phyloP scores from a whole-genome alignment of 2,888 invertebrate genomes.

The Drosophila limbata region DNA sequence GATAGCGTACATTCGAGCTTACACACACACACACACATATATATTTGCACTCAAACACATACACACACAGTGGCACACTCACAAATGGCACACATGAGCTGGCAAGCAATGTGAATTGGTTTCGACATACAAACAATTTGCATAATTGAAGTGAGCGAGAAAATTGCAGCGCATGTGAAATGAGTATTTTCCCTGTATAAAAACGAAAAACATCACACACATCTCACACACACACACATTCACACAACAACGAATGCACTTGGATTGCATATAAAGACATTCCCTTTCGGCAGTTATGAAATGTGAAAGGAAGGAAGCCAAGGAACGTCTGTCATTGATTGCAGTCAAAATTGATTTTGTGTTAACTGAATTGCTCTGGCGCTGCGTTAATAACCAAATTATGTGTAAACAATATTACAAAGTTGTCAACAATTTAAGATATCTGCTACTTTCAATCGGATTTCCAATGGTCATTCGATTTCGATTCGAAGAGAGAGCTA shows the following conservation, averaged over 20 bases:
- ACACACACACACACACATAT: slow-evolving; percentile 17
- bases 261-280: slow-evolving; percentile 53
- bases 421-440: slow-evolving; percentile 14
- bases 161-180: slow-evolving; percentile 75
- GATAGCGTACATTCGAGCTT: slow-evolving; percentile 31
- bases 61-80: slow-evolving; percentile 9
- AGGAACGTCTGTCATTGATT: slow-evolving; percentile 60
- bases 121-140: slow-evolving; percentile 74
- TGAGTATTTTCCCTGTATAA: slow-evolving; percentile 64
- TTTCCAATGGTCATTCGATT: neutral
- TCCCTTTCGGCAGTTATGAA: slow-evolving; percentile 36
- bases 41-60: too few relatives aligned
- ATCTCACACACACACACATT: slow-evolving; percentile 1
- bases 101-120: slow-evolving; percentile 70
- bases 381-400: slow-evolving; percentile 63
- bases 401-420: slow-evolving; percentile 51
- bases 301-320: slow-evolving; percentile 22
- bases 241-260: slow-evolving; percentile 23
- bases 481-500: neutral
- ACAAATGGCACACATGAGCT: slow-evolving; percentile 41
- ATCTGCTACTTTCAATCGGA: neutral
- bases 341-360: slow-evolving; percentile 67
- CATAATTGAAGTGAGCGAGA: slow-evolving; percentile 78
- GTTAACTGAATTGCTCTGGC: slow-evolving; percentile 46
- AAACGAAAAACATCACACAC: slow-evolving; percentile 49